phyloP scores from a whole-genome alignment of 2,888 invertebrate species.

The Diogma glabrata region DNA sequence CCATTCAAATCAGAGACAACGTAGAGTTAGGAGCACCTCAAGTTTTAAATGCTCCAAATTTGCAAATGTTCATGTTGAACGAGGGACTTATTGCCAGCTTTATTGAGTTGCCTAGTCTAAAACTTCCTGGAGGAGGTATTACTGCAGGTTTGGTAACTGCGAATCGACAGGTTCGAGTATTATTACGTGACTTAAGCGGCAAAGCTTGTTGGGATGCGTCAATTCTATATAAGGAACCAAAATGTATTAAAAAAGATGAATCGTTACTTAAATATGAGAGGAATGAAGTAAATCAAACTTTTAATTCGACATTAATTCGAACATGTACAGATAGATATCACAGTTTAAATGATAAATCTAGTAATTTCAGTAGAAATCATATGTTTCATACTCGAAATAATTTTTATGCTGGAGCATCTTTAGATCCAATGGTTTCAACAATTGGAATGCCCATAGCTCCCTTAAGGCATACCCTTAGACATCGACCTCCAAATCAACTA shows the following conservation, averaged over 20 bases:
- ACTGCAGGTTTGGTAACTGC: slow-evolving; percentile 68
- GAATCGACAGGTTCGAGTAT: slow-evolving; percentile 71
- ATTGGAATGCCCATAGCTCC: slow-evolving; percentile 44
- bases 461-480: slow-evolving; percentile 57
- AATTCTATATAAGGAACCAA: slow-evolving; percentile 70
- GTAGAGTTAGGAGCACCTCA: slow-evolving; percentile 67
- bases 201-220: slow-evolving; percentile 96
- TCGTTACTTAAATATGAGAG: no score
- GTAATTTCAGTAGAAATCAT: not conserved
- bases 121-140: slow-evolving; percentile 65
- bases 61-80: slow-evolving; percentile 76
- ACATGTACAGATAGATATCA: not conserved
- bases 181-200: slow-evolving; percentile 82
- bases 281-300: not conserved
- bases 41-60: slow-evolving; percentile 73
- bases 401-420: slow-evolving; percentile 17
- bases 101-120: slow-evolving; percentile 76
- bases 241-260: slow-evolving; percentile 19
- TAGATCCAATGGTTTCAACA: slow-evolving; percentile 35
- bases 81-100: slow-evolving; percentile 75
- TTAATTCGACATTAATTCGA: not conserved
- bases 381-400: slow-evolving; percentile 18
- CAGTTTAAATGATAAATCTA: not conserved
- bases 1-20: not conserved
- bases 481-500: slow-evolving; percentile 60